Percentiles rank a stretch among this genome's conserved stretches.
Evolutionary conservation across 2,888 invertebrate species (phyloP).

Genomic region (Phytoseiulus persimilis): DNA sequence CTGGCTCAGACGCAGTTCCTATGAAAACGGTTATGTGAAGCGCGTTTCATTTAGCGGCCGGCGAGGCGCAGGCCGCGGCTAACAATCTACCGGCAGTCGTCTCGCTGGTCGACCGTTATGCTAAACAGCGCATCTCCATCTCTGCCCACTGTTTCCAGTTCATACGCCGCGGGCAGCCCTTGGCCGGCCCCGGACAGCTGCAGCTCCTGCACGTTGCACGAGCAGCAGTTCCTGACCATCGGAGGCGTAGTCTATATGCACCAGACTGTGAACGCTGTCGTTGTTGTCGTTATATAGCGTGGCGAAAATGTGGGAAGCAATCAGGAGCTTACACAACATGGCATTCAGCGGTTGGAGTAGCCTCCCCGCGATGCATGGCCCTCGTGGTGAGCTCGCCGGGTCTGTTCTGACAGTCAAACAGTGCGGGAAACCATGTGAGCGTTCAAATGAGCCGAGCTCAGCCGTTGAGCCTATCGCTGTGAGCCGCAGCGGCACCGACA

Average conservation of each 20-base stretch:
- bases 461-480: not conserved
- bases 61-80: not conserved
- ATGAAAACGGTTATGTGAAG: not conserved
- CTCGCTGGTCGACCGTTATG: not conserved
- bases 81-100: not conserved
- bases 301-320: not conserved
- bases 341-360: not conserved
- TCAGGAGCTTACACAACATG: not conserved
- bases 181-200: not conserved
- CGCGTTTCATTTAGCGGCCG: not conserved
- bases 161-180: not conserved
- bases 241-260: not conserved
- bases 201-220: not conserved
- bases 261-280: not conserved
- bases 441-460: slow-evolving; percentile 5
- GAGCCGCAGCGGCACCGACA: not conserved
- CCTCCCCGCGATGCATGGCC: not conserved
- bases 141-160: not conserved
- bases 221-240: not conserved
- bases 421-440: not conserved
- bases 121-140: not conserved
- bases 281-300: not conserved
- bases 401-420: not conserved
- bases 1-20: too few relatives aligned
- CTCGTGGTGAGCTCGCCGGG: not conserved